phyloP scores from a whole-genome alignment of 2,113 vertebrate species.

The Otolemur garnettii region DNA sequence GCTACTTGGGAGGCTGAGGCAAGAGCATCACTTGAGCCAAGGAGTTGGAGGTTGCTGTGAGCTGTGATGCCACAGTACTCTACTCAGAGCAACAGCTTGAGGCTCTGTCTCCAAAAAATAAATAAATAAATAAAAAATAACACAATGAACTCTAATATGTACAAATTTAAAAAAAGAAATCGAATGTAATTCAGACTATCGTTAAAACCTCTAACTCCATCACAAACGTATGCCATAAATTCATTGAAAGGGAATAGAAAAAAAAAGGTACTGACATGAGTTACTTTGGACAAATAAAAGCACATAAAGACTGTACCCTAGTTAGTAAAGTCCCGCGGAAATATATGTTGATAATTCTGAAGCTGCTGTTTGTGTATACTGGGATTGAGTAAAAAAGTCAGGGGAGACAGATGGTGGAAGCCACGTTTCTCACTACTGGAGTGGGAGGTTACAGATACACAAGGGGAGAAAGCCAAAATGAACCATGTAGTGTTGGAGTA shows the following conservation, averaged over 20 bases:
- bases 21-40: no score
- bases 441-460: not conserved
- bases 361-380: not conserved
- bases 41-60: no score
- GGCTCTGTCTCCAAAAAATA: no score
- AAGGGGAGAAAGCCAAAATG: not conserved
- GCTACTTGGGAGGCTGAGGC: no score
- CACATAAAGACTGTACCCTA: not conserved
- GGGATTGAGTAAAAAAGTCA: not conserved
- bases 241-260: not conserved
- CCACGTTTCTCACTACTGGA: not conserved
- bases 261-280: not conserved
- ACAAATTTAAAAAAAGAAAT: not conserved
- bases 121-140: no score
- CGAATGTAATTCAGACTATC: not conserved
- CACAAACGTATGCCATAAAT: not conserved
- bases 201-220: not conserved
- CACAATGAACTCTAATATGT: not conserved
- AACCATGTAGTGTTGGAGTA: not conserved
- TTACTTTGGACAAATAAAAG: not conserved
- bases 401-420: not conserved
- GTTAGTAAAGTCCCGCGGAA: not conserved
- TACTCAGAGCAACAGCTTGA: no score
- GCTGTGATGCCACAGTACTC: no score
- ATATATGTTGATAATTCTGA: not conserved